phyloP scores from a whole-genome alignment of 1,140 invertebrate genomes.

The Semibalanus balanoides region DNA sequence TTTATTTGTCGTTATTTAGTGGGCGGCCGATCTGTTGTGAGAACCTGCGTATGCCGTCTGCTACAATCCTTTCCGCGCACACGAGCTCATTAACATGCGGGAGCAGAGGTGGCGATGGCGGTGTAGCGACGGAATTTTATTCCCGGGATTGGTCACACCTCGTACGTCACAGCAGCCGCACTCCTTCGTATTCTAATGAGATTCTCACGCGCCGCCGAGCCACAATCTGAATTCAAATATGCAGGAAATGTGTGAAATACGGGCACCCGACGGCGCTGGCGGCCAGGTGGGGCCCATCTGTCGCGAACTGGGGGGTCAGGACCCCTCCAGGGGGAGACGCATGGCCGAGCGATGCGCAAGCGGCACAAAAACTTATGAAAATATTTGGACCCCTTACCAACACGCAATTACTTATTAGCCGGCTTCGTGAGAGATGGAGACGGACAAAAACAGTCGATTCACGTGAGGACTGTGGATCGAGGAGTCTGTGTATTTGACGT shows the following conservation, averaged over 20 bases:
- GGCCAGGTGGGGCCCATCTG: background rate
- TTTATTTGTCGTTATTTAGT: slow-evolving; percentile 3
- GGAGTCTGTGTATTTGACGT: too few species aligned
- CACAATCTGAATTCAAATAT: background rate
- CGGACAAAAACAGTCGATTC: too few species aligned
- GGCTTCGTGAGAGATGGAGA: too few species aligned
- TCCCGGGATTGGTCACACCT: background rate
- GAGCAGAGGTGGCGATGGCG: background rate
- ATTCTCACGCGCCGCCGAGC: background rate
- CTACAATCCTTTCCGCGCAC: background rate
- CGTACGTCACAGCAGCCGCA: background rate
- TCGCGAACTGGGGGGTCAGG: background rate
- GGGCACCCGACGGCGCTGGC: background rate
- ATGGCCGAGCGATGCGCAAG: too few species aligned
- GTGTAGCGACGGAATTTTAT: too few species aligned
- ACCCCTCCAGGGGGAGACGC: background rate
- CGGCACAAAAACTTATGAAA: too few species aligned
- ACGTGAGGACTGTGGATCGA: too few species aligned
- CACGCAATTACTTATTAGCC: too few species aligned
- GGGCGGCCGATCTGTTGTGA: background rate
- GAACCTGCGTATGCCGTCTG: background rate
- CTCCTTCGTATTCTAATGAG: background rate
- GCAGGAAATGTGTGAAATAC: slow-evolving; percentile 2
- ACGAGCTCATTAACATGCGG: background rate
- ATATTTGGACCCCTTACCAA: too few species aligned